Evolutionary conservation across 1,140 invertebrate species (phyloP), one percentile per base, ranked within the genome.

Genomic region (Neotoxoptera formosana): DNA sequence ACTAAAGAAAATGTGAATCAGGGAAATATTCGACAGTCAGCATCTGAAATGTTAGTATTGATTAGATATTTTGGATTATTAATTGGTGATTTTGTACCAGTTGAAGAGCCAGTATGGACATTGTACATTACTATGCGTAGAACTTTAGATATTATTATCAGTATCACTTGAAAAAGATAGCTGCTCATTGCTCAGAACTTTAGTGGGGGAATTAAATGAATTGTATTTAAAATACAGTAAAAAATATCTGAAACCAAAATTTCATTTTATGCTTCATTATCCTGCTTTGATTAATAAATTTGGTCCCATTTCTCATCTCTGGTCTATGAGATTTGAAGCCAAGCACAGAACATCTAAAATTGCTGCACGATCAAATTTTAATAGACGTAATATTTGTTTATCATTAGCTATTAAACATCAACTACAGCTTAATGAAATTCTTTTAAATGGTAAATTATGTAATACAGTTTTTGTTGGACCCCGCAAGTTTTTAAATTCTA

Each of bases 111-210:
- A n/a, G 30, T 76, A 76, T n/a, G n/a, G 67, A 76, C 67, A 76
- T 76, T 76, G n/a, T 76, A 76, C n/a, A n/a, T 76, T 11, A n/a
- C 30, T 76, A 76, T 76, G 67, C 30, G 30, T 30, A 76, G 67
- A 76, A 14, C n/a, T n/a, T 76, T 76, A 34, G 67, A 76, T 76
- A 76, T 76, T 76, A n/a, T n/a, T 76, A 76, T 76, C 67, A 34
- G 67, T 76, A 76, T 76, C 67, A 76, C n/a, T 76, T n/a, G n/a
- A 76, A 76, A 76, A 76, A 76, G n/a, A 76, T 76, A 76, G 67
- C n/a, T 76, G 67, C n/a, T 76, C 67, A 76, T 76, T 76, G 67
- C 67, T 76, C 6, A 76, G 17, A 76, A 76, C 17, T 0, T 76
- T 76, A 76, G n/a, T 76, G n/a, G n/a, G n/a, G 0, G 67, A 76